Conservation (phyloP, 2,797 vertebrate genomes). For the Eulemur rubriventer region DNA sequence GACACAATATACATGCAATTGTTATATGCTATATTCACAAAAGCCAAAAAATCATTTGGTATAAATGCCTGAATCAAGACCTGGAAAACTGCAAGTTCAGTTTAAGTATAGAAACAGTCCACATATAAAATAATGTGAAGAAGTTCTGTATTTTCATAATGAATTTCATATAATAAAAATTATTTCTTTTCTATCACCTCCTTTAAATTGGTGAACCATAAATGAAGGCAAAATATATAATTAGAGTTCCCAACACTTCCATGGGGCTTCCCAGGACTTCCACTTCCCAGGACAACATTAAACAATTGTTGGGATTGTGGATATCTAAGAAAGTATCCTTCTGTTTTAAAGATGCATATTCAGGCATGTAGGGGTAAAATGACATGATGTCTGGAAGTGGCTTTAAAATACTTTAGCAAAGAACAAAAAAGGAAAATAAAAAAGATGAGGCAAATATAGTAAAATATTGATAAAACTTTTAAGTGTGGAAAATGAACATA, state of each 20-base stretch:
- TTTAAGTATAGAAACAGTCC: neutral
- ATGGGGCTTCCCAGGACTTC: too few species aligned
- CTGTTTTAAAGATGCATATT: neutral
- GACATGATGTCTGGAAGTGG: neutral
- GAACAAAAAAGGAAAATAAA: slow-evolving; percentile 12
- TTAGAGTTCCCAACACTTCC: neutral
- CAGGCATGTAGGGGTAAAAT: neutral
- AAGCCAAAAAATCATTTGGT: neutral
- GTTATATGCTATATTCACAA: neutral
- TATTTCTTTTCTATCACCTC: neutral
- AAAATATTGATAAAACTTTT: neutral
- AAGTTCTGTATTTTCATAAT: neutral
- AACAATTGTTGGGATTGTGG: neutral
- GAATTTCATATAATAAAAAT: neutral
- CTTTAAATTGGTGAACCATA: neutral
- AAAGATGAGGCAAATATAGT: neutral
- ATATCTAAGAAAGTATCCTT: neutral
- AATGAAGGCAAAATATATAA: neutral
- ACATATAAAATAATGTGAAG: neutral
- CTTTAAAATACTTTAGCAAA: neutral
- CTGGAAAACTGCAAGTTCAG: neutral
- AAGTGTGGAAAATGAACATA: neutral
- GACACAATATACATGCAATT: neutral
- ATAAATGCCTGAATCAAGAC: slow-evolving; percentile 29
- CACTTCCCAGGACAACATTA: neutral